A percentile compares a stretch with the other conserved stretches of the same genome.
Conservation (phyloP, 2,797 vertebrate species). For the Myoxocephalus aenaeus region DNA sequence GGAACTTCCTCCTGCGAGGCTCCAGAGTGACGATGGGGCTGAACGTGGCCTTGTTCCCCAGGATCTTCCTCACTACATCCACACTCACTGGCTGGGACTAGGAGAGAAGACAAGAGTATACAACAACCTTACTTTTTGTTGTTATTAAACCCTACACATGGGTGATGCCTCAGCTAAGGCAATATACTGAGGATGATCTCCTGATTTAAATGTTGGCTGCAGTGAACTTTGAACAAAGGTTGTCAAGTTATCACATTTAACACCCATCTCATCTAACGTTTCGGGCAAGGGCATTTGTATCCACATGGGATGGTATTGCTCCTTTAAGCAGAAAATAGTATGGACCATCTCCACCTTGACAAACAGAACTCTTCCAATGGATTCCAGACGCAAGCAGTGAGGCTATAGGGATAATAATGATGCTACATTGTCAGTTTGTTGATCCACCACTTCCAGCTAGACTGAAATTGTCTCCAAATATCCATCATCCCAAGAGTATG, state of each 20-base stretch:
- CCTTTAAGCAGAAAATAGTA: background rate
- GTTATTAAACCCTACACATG: background rate
- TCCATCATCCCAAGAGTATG: background rate
- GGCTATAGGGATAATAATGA: background rate
- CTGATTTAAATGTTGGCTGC: background rate
- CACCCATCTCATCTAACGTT: background rate
- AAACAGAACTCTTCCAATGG: background rate
- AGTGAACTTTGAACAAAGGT: background rate
- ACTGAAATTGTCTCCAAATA: background rate
- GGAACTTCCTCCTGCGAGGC: constrained; percentile 97
- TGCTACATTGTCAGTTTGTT: background rate
- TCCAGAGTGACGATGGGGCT: constrained; percentile 98
- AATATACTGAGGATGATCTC: background rate
- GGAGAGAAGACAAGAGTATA: constrained; percentile 17
- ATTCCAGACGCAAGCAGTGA: background rate
- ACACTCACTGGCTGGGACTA: constrained; percentile 93
- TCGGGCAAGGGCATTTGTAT: background rate
- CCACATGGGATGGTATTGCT: background rate
- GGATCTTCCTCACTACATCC: constrained; percentile 93
- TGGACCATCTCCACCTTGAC: background rate
- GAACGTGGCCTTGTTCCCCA: constrained; percentile 97
- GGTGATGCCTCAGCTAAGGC: background rate
- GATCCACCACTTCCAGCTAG: background rate
- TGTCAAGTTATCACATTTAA: background rate
- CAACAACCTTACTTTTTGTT: background rate